Base-by-base conservation (phyloP, 2,888 invertebrate species). In the Latheticus oryzae region DNA sequence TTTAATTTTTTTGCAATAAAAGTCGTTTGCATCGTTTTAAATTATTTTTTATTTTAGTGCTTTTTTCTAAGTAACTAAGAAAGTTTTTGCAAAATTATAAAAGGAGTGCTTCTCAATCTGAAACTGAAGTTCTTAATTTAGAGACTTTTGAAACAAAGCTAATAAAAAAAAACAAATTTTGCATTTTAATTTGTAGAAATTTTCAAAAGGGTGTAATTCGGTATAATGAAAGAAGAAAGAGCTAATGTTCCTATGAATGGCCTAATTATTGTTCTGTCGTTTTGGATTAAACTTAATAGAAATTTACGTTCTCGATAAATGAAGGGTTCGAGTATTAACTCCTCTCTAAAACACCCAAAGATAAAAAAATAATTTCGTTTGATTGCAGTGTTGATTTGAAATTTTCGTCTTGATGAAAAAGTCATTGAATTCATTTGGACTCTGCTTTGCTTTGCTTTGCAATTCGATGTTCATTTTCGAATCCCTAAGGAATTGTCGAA, bases 341-440 rank as follows among this genome's bases (percentile, higher is more conserved):
- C 3, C n/a, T 9, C 26, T 26, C 8, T 7, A 26, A 26, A 26
- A n/a, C n/a, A n/a, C n/a, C 26, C 15, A 33, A 33, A 16, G 16
- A 15, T 33, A 16, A 33, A 33, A 15, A 33, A 33, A 33, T 33
- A 33, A 33, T 33, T 33, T 8, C 33, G 26, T n/a, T 33, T 1
- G 3, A 33, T 15, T 2, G 13, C 13, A 5, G 15, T 16, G 12
- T 32, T 2, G 33, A 11, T 33, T 15, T 15, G 33, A 33, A 33
- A 33, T 33, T 33, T 13, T 16, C n/a, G n/a, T 33, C 33, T 13
- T 33, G 16, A 33, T 15, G 16, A 33, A 33, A 33, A 11, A 7
- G 16, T 33, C 33, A 33, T 33, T 33, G 33, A 33, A 33, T 33
- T 33, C 16, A 33, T 33, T 33, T 33, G 13, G 33, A 15, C 33